phyloP scores from a whole-genome alignment of 2,113 vertebrate genomes.

The Otolemur garnettii region DNA sequence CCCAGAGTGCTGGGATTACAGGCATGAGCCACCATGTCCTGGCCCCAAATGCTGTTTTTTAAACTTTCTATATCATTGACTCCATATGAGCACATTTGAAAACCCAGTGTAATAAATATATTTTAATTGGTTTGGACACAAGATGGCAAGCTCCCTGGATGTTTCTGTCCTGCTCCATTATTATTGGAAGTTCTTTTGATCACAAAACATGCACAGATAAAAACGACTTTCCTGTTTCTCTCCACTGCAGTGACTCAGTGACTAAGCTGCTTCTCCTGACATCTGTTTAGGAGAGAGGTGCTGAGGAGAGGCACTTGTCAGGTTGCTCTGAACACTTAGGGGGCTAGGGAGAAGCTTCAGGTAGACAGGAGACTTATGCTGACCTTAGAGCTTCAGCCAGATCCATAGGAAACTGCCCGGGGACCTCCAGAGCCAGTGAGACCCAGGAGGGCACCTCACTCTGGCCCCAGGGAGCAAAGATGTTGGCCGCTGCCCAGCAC shows the following conservation, averaged over 20 bases:
- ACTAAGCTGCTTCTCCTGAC: conserved; percentile 82
- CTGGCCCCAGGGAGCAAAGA: not conserved
- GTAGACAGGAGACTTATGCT: not conserved
- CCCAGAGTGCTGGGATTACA: no score
- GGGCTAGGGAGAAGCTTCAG: conserved; percentile 66
- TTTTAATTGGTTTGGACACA: conserved; percentile 71
- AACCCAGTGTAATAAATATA: not conserved
- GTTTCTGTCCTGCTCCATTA: conserved; percentile 81
- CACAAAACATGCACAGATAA: conserved; percentile 82
- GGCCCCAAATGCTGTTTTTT: no score
- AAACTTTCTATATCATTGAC: no score
- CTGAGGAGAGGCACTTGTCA: conserved; percentile 79
- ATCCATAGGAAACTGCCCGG: rapidly evolving
- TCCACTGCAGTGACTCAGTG: conserved; percentile 87
- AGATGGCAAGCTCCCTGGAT: conserved; percentile 71
- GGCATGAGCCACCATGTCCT: no score
- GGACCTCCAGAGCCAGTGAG: not conserved
- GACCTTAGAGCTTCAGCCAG: not conserved
- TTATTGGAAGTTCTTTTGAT: conserved; percentile 83
- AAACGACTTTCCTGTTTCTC: conserved; percentile 86
- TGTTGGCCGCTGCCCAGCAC: rapidly evolving
- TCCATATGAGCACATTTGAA: not conserved
- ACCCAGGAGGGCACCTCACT: not conserved
- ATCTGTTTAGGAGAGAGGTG: conserved; percentile 85
- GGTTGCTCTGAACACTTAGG: conserved; percentile 81